These are phyloP conservation scores for Panopea generosa DNA, from an alignment of 2,888 invertebrate species.

Conservation along the genomic window DNA sequence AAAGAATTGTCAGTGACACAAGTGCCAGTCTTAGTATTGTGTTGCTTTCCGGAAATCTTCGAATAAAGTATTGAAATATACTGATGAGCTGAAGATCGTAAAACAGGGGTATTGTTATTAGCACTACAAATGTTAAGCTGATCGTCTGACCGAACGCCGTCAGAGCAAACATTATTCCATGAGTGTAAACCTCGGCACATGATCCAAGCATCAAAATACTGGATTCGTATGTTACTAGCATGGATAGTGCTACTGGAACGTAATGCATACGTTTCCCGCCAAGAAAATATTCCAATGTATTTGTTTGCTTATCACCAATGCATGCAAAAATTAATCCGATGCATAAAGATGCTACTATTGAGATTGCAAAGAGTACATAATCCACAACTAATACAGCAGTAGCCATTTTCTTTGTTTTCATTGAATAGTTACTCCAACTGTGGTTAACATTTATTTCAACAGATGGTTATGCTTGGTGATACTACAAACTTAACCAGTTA, in stretches of 20 bases:
- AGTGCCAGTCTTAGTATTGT: too few relatives aligned
- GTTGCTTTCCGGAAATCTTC: neutral
- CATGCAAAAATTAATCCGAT: slow-evolving; percentile 24
- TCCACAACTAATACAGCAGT: slow-evolving; percentile 3
- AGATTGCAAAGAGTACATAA: slow-evolving; percentile 19
- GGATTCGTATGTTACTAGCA: slow-evolving; percentile 29
- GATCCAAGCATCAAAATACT: slow-evolving; percentile 24
- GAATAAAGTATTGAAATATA: slow-evolving; percentile 20
- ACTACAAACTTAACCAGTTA: too few relatives aligned
- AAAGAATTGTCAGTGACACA: neutral
- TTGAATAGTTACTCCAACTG: too few relatives aligned
- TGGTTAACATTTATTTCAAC: too few relatives aligned
- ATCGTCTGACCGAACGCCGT: slow-evolving; percentile 2
- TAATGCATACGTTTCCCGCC: slow-evolving; percentile 17
- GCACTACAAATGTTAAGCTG: neutral
- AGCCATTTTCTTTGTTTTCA: too few relatives aligned
- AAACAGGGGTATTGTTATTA: slow-evolving; percentile 16
- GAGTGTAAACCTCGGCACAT: slow-evolving; percentile 22
- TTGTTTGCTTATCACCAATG: slow-evolving; percentile 11
- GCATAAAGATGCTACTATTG: slow-evolving; percentile 9
- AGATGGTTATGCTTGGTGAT: too few relatives aligned
- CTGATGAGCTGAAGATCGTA: slow-evolving; percentile 22
- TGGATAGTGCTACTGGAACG: slow-evolving; percentile 22
- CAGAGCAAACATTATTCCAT: slow-evolving; percentile 18
- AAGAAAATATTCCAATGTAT: slow-evolving; percentile 13